Evolutionary conservation across 2,888 invertebrate genomes (phyloP), one percentile per base, ranked within the genome.

Genomic region (Lathronympha strigana): DNA sequence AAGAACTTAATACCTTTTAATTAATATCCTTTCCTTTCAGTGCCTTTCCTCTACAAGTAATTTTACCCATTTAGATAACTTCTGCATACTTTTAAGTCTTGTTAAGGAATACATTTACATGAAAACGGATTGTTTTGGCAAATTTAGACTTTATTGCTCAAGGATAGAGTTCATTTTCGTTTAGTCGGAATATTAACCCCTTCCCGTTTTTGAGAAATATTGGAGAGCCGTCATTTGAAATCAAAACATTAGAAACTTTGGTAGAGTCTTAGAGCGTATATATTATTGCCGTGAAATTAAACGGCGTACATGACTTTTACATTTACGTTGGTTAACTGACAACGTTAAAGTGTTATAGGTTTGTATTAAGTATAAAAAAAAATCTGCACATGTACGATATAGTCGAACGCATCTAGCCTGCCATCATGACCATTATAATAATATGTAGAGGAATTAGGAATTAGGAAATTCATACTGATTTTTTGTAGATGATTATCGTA

Each of bases 201-300:
- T 77, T n/a, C n/a, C 78, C 84, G 78, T 74, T 73, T 73, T 63
- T 68, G 71, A 71, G 76, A 86, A 83, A 85, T 87, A 88, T 86
- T 82, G 84, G 84, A 86, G 82, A 78, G 86, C 86, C 86, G 81
- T 86, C 86, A 85, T 88, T 88, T 83, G 83, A 87, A 89, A 89
- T 88, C 89, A 88, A 88, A 88, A 88, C 84, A 84, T 87, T 82
- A 78, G 69, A 69, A 76, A 77, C 73, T 80, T 78, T 68, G 69
- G 55, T 69, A 69, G 72, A 73, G 78, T 76, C 76, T 78, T 76
- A 73, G 76, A 76, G 82, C 72, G 76, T 64, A 68, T 70, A 72
- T 69, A 53, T 31, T 23, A 53, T 50, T 71, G 71, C 19, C 68
- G 19, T 49, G 25, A 8, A 40, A 47, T 33, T 70, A n/a, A 76